phyloP scores from a whole-genome alignment of 2,888 invertebrate genomes.

The Microctonus hyperodae region DNA sequence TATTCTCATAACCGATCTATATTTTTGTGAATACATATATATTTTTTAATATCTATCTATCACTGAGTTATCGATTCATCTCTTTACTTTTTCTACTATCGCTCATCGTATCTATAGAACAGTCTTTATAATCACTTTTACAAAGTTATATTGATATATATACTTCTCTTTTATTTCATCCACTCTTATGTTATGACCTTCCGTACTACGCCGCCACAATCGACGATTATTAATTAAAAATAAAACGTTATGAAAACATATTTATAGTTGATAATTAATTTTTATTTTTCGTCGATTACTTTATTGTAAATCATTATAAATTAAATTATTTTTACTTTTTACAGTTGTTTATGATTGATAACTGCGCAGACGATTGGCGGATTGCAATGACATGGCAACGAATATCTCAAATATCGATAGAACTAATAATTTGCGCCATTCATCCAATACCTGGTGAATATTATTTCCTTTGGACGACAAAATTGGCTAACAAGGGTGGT shows the following conservation, averaged over 20 bases:
- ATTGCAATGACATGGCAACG: constrained; percentile 99
- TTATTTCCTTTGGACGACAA: constrained; percentile 95
- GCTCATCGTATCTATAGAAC: constrained; percentile 26
- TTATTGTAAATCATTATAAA: no score
- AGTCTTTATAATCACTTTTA: constrained; percentile 28
- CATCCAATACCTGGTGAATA: constrained; percentile 98
- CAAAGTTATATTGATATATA: constrained; percentile 25
- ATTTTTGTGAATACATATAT: not conserved
- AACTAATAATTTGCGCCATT: constrained; percentile 94
- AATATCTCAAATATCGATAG: constrained; percentile 89
- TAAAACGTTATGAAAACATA: not conserved
- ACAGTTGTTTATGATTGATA: constrained; percentile 99
- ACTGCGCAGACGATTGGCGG: constrained; percentile 99
- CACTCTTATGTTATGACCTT: constrained; percentile 17
- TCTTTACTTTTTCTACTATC: constrained; percentile 21
- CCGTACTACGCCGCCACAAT: constrained; percentile 2
- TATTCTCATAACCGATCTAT: constrained; percentile 7
- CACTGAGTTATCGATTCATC: constrained; percentile 26
- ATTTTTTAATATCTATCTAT: not conserved
- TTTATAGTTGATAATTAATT: constrained; percentile 3
- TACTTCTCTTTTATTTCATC: constrained; percentile 6
- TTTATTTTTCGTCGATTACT: no score
- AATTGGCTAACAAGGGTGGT: constrained; percentile 86
- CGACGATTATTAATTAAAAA: not conserved
- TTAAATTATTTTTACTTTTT: constrained; percentile 17